These are phyloP conservation scores for Chlorospingus flavigularis DNA, from an alignment of 2,797 vertebrate genomes.

Conservation along the genomic window DNA sequence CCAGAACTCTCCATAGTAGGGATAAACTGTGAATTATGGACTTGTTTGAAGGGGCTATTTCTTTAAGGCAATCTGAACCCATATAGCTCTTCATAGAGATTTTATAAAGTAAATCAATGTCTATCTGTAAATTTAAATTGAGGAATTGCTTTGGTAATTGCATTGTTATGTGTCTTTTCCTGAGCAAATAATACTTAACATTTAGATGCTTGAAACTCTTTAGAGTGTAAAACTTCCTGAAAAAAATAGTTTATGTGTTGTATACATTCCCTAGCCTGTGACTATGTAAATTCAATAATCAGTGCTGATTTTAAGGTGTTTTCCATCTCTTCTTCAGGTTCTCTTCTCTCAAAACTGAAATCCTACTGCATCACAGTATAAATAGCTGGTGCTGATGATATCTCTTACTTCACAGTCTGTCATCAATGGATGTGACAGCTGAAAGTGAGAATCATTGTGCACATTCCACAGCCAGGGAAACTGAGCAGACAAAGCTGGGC, in stretches of 20 bases:
- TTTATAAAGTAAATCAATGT: conserved; percentile 40
- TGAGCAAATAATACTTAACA: background rate
- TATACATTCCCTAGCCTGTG: background rate
- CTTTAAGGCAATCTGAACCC: conserved; percentile 39
- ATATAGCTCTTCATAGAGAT: background rate
- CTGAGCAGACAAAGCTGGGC: background rate
- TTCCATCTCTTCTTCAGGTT: background rate
- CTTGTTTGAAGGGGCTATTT: conserved; percentile 14
- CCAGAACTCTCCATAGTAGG: conserved; percentile 13
- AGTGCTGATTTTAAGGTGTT: background rate
- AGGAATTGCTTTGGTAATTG: conserved; percentile 40
- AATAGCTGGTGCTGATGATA: background rate
- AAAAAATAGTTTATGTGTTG: background rate
- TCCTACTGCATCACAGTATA: background rate
- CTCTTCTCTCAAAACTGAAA: background rate
- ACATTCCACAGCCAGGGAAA: background rate
- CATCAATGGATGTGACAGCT: background rate
- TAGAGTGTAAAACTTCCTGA: background rate
- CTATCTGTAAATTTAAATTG: conserved; percentile 20
- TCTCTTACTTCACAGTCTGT: background rate
- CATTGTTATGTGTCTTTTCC: conserved; percentile 29
- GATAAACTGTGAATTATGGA: conserved; percentile 46
- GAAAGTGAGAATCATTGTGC: background rate
- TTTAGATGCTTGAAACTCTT: background rate
- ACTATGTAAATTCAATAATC: background rate